Base-by-base conservation (phyloP, 2,888 invertebrate species). In the Himalopsyche japonica region DNA sequence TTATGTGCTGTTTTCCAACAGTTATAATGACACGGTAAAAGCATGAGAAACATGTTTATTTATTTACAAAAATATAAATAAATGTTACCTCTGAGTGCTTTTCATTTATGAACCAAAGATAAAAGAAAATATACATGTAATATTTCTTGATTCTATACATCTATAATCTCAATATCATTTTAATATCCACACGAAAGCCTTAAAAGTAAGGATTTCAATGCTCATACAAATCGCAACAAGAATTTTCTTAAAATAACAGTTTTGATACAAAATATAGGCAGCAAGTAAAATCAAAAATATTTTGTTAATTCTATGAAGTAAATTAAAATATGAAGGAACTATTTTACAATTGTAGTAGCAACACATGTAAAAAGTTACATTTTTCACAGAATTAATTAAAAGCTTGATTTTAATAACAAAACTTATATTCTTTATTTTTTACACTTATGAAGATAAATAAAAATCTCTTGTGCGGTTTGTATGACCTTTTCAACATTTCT, bases 111-210 rank as follows among this genome's bases (percentile, higher is more conserved):
- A 24, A 27, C 8, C 20, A n/a, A 20, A 20, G 8, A 70, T 27
- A 27, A 70, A 70, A 70, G 27, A 70, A 6, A 70, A 70, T 70
- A 27, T 70, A 70, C 70, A 70, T 15, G 8, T 57, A 57, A 20
- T 57, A 20, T n/a, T 70, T 70, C 27, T 70, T 15, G 43, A 70
- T 70, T 70, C 81, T 64, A 81, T 78, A 84, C 48, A 81, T 78
- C 80, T 78, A 81, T 49, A 84, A 84, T 84, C 81, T 84, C 84
- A 78, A 81, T 84, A 84, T 81, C 77, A 57, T 81, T 80, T 84
- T 84, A 80, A 80, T 78, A 81, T 76, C 78, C 80, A 81, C 77
- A 78, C 48, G 47, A 79, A 82, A 80, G 48, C 70, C 78, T 80
- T 57, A 70, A 70, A 4, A 15, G 27, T 70, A 70, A 70, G 70